These are phyloP conservation scores for Strigamia maritima DNA, from an alignment of 2,888 invertebrate species.

Conservation along the genomic window DNA sequence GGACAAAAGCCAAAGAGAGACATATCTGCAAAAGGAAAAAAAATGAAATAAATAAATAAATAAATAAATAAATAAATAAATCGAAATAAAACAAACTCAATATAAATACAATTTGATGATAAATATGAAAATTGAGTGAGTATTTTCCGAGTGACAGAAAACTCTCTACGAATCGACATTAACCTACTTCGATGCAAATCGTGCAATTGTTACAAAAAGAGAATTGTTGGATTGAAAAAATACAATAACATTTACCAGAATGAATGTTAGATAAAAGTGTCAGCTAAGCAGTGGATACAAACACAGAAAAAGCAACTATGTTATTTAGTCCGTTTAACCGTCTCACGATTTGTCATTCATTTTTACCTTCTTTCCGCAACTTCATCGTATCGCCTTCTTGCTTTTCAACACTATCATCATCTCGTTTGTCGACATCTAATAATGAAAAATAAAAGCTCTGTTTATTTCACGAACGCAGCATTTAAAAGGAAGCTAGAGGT, in stretches of 20 bases:
- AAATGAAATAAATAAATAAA: conserved; percentile 8
- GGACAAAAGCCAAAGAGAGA: conserved; percentile 74
- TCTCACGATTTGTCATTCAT: conserved; percentile 1
- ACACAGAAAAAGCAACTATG: conserved; percentile 28
- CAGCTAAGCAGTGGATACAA: conserved; percentile 20
- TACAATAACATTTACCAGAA: conserved; percentile 9
- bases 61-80: neutral
- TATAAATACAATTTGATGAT: neutral
- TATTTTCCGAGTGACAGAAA: conserved; percentile 8
- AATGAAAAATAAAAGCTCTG: conserved; percentile 3
- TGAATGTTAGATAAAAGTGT: conserved; percentile 20
- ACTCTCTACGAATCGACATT: neutral
- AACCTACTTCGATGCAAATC: neutral
- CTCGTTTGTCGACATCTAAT: conserved; percentile 40
- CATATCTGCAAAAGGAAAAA: conserved; percentile 61
- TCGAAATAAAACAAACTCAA: neutral
- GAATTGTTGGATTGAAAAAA: neutral
- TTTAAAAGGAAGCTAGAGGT: conserved; percentile 12
- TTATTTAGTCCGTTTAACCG: neutral
- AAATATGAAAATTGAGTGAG: neutral
- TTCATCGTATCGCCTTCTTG: conserved; percentile 42
- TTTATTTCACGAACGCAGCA: conserved; percentile 1
- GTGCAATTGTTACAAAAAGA: neutral
- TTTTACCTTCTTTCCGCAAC: conserved; percentile 42
- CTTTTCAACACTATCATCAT: conserved; percentile 37